These are phyloP conservation scores for Philopotamus ludificatus DNA, from an alignment of 1,140 invertebrate species.

Conservation along the genomic window DNA sequence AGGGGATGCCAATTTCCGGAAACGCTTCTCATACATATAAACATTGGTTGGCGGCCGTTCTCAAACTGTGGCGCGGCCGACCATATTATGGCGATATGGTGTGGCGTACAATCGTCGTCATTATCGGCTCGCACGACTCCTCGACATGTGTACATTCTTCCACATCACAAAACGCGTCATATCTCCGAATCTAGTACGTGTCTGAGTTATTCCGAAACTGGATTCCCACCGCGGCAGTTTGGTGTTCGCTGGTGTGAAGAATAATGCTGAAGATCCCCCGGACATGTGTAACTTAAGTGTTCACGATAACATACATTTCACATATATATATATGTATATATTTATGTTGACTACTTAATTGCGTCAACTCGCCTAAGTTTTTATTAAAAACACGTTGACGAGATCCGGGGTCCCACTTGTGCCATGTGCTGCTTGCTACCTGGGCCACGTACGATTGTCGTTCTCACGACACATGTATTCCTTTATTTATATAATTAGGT, in stretches of 20 bases:
- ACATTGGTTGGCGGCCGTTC: neutral
- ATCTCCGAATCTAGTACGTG: no score
- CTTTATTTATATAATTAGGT: no score
- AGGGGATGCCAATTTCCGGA: constrained; percentile 35
- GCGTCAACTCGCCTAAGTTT: constrained; percentile 31
- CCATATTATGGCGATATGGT: neutral
- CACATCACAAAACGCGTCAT: no score
- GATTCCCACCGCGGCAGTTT: neutral
- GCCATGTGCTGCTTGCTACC: neutral
- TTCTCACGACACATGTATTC: no score
- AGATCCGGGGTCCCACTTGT: constrained; percentile 2
- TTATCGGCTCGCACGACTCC: no score
- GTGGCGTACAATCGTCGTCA: neutral
- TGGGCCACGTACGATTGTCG: neutral
- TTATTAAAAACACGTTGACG: constrained; percentile 29
- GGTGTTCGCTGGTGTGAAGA: neutral
- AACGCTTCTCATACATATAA: constrained; percentile 10
- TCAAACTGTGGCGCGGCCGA: neutral
- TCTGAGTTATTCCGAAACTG: no score
- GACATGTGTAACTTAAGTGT: constrained; percentile 33
- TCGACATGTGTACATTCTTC: no score
- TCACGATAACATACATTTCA: constrained; percentile 31
- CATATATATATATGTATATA: constrained; percentile 18
- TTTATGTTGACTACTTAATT: constrained; percentile 40
- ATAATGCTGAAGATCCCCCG: neutral